phyloP scores from a whole-genome alignment of 1,140 invertebrate species.

The Drosophila parabipectinata region DNA sequence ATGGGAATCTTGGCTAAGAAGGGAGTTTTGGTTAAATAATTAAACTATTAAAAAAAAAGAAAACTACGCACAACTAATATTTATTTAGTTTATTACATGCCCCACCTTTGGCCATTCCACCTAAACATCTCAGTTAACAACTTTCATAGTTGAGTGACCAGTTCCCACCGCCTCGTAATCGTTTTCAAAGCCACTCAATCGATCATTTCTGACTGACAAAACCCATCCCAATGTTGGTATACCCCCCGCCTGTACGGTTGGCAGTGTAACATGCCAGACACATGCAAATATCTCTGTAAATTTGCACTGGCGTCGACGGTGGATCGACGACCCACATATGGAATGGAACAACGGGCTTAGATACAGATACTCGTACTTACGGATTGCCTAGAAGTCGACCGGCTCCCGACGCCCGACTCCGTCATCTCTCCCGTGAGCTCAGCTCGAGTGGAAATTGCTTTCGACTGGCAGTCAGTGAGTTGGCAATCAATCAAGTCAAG shows the following conservation, averaged over 20 bases:
- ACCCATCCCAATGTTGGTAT: slow-evolving; percentile 22
- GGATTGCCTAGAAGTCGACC: slow-evolving; percentile 33
- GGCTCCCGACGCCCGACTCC: neutral
- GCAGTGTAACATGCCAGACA: slow-evolving; percentile 33
- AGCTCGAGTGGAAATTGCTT: slow-evolving; percentile 57
- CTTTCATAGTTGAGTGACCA: slow-evolving; percentile 18
- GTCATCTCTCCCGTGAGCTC: slow-evolving; percentile 32
- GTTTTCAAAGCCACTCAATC: slow-evolving; percentile 24
- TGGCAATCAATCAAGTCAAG: slow-evolving; percentile 77
- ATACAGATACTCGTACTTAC: slow-evolving; percentile 29
- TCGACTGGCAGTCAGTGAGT: slow-evolving; percentile 59
- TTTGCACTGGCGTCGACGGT: slow-evolving; percentile 25
- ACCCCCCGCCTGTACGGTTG: slow-evolving; percentile 1
- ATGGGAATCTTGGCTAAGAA: neutral
- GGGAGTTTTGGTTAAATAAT: neutral
- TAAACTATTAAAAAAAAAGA: neutral
- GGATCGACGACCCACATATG: slow-evolving; percentile 47
- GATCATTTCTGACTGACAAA: slow-evolving; percentile 42
- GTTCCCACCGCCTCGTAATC: slow-evolving; percentile 23
- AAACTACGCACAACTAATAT: neutral
- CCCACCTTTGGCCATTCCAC: neutral
- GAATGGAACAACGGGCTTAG: slow-evolving; percentile 46
- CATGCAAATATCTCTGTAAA: slow-evolving; percentile 43
- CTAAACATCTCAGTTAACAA: slow-evolving; percentile 25
- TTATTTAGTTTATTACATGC: neutral